Conservation (phyloP, 2,113 vertebrate species). For the Corythoichthys intestinalis region DNA sequence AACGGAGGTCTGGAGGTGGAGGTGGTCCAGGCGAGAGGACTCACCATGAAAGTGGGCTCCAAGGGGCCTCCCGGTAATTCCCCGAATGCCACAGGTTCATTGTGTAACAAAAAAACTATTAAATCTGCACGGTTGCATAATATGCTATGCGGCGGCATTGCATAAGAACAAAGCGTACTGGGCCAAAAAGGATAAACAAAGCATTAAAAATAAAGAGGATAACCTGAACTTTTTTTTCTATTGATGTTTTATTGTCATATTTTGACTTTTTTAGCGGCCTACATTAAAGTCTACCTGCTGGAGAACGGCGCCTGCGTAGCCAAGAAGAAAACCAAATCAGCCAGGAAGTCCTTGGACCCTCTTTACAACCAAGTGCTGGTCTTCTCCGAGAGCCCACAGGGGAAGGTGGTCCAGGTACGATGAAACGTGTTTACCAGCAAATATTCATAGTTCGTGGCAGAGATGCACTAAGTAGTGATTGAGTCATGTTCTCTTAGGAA, state of each 20-base stretch:
- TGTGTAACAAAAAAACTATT: constrained; percentile 21
- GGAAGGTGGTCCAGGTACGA: constrained; percentile 93
- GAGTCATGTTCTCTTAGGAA: no score
- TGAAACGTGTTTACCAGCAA: no score
- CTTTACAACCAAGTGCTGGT: constrained; percentile 97
- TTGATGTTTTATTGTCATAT: constrained; percentile 5
- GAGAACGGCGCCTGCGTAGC: constrained; percentile 92
- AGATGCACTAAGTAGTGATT: no score
- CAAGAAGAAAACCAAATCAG: constrained; percentile 98
- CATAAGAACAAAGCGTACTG: constrained; percentile 14
- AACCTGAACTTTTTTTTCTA: not conserved
- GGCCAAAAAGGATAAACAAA: not conserved
- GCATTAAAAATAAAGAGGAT: constrained; percentile 10
- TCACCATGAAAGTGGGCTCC: constrained; percentile 92
- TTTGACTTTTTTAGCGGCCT: constrained; percentile 81
- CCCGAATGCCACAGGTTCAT: not conserved
- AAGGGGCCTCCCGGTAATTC: constrained; percentile 90
- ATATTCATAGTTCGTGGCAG: no score
- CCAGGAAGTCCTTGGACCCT: constrained; percentile 92
- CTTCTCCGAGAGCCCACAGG: constrained; percentile 92
- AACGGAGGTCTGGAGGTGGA: constrained; percentile 96
- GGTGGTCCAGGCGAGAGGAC: constrained; percentile 92
- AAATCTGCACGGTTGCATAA: constrained; percentile 30
- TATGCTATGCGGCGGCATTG: constrained; percentile 13
- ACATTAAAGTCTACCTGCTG: constrained; percentile 97